Conservation (phyloP, 92 coral and sea anemone species). For the Epizoanthus ramosus region DNA sequence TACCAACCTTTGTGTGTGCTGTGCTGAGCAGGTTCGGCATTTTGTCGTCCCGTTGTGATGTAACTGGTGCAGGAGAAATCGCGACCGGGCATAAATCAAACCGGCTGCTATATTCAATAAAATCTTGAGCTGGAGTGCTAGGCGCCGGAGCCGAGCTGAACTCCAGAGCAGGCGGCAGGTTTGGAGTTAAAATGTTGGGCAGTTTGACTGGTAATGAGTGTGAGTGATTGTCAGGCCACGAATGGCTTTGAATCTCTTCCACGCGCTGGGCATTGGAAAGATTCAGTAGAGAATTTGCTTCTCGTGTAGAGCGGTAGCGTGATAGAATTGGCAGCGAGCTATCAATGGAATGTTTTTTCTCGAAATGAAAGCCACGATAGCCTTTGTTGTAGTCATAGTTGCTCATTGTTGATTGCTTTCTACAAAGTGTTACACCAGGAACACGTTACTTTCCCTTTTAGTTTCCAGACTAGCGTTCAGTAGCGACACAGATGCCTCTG, state of each 20-base stretch:
- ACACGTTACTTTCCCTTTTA: too few relatives aligned
- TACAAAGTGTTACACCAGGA: too few relatives aligned
- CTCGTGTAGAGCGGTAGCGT: conserved; percentile 63
- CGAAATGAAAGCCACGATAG: conserved; percentile 75
- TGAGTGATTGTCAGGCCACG: conserved; percentile 6
- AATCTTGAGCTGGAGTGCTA: neutral
- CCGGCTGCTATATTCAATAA: neutral
- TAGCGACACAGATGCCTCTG: too few relatives aligned
- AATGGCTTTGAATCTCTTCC: neutral
- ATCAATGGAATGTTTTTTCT: conserved; percentile 68
- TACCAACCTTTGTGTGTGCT: conserved; percentile 12
- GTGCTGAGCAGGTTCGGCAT: neutral
- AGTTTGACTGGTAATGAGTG: conserved; percentile 1
- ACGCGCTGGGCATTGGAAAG: conserved; percentile 54
- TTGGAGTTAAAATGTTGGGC: neutral
- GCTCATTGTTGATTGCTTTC: conserved; percentile 42
- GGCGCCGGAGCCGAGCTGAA: neutral
- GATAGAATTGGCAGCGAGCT: conserved; percentile 54
- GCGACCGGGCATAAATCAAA: neutral
- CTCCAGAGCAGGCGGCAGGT: neutral
- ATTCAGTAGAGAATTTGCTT: conserved; percentile 50
- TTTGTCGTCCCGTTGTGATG: neutral
- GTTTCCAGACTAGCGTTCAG: too few relatives aligned
- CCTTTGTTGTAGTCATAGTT: conserved; percentile 84
- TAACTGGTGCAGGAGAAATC: conserved; percentile 18